Percentiles rank a stretch among this genome's conserved stretches.
Evolutionary conservation across 2,113 vertebrate species (phyloP).

Genomic region (Chlamydotis undulata): DNA sequence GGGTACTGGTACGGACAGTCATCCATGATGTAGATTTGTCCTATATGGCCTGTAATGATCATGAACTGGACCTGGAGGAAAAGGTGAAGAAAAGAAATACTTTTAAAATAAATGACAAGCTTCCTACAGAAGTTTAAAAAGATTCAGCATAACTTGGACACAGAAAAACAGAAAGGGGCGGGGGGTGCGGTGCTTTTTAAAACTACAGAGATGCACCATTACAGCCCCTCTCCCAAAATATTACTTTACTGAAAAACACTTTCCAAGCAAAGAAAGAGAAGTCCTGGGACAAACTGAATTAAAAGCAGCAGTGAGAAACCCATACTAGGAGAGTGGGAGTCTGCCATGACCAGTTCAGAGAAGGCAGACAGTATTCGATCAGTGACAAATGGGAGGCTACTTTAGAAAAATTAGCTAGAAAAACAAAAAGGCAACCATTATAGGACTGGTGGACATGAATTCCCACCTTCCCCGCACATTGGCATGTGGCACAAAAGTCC

Average conservation of each 20-base stretch:
- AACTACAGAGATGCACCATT: neutral
- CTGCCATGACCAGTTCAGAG: neutral
- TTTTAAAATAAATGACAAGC: neutral
- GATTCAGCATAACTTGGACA: neutral
- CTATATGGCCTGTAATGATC: constrained; percentile 85
- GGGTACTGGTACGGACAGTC: constrained; percentile 92
- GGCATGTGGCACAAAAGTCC: neutral
- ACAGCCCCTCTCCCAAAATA: neutral
- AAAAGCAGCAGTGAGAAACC: neutral
- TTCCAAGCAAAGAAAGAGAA: neutral
- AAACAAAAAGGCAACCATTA: neutral
- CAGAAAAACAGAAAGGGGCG: neutral
- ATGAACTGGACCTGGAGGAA: constrained; percentile 90
- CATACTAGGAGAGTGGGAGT: neutral
- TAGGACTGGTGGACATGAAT: neutral
- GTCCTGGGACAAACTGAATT: neutral
- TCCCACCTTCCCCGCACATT: neutral
- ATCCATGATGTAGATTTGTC: constrained; percentile 91
- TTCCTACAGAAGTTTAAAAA: neutral
- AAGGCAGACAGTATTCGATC: neutral
- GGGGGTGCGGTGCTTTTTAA: neutral
- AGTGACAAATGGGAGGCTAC: neutral
- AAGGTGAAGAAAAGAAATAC: neutral
- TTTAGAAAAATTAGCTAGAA: neutral
- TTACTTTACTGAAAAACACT: neutral